Conservation (phyloP, 2,888 invertebrate genomes). For the Sarcophaga rosellei region DNA sequence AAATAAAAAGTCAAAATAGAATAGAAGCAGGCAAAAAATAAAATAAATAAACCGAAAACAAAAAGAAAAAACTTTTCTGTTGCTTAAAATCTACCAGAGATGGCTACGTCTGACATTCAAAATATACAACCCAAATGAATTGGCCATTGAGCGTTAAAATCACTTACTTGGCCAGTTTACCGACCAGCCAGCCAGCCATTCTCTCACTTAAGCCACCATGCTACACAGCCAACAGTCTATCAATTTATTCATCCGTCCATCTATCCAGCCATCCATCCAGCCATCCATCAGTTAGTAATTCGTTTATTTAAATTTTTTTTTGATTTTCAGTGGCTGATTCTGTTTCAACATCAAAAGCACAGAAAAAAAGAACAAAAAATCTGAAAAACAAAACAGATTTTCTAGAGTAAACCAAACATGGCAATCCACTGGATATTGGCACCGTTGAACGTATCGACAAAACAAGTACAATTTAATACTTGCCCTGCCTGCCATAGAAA, state of each 20-base stretch:
- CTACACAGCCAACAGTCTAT: not conserved
- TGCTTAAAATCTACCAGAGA: conserved; percentile 38
- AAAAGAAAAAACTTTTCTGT: conserved; percentile 10
- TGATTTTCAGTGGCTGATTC: conserved; percentile 48
- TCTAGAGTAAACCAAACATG: not conserved
- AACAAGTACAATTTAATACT: conserved; percentile 34
- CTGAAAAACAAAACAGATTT: too few species aligned
- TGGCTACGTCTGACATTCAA: conserved; percentile 59
- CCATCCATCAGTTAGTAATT: conserved; percentile 39
- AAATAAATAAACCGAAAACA: conserved; percentile 26
- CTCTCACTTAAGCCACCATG: not conserved
- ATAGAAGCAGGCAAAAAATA: too few species aligned
- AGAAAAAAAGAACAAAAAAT: not conserved
- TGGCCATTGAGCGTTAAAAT: conserved; percentile 24
- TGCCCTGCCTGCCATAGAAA: not conserved
- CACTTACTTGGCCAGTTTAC: conserved; percentile 5
- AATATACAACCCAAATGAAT: conserved; percentile 36
- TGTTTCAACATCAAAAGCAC: not conserved
- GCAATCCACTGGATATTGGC: not conserved
- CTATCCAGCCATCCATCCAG: conserved; percentile 27
- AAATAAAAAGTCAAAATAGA: conserved; percentile 7
- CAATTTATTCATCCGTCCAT: not conserved
- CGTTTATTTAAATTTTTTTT: conserved; percentile 64
- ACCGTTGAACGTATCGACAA: not conserved
- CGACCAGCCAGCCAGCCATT: not conserved